Conservation (phyloP, 2,888 invertebrate species). For the Drosophila meridiana region DNA sequence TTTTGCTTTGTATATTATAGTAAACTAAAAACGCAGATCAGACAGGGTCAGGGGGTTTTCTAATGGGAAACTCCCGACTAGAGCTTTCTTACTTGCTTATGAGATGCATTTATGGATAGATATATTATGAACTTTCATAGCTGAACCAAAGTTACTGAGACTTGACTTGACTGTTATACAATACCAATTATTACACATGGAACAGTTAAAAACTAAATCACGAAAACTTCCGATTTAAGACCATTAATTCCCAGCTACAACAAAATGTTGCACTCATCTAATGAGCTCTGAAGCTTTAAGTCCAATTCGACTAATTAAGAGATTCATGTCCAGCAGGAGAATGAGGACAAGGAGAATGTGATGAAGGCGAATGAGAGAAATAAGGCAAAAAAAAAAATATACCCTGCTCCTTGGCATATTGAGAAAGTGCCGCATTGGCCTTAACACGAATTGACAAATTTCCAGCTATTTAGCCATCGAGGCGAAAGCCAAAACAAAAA, state of each 20-base stretch:
- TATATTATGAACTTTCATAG: too few species aligned
- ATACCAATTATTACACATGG: too few species aligned
- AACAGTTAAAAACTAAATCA: not conserved
- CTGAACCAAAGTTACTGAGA: too few species aligned
- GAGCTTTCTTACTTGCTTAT: too few species aligned
- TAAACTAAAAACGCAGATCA: too few species aligned
- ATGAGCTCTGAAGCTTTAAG: constrained; percentile 30
- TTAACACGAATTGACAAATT: constrained; percentile 76
- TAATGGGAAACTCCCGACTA: too few species aligned
- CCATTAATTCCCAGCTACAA: not conserved
- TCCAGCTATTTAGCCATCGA: constrained; percentile 67
- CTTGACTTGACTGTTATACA: too few species aligned
- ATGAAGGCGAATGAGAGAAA: constrained; percentile 3
- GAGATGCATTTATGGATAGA: too few species aligned
- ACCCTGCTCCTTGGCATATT: constrained; percentile 14
- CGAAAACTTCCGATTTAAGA: not conserved
- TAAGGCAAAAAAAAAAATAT: not conserved
- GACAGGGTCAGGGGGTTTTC: too few species aligned
- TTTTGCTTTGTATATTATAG: too few species aligned
- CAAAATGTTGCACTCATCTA: constrained; percentile 6
- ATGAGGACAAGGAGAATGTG: not conserved
- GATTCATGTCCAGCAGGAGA: constrained; percentile 35
- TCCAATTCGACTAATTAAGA: constrained; percentile 60
- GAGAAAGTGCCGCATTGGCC: constrained; percentile 71
- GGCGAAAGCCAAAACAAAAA: constrained; percentile 40